Evolutionary conservation across 2,888 invertebrate genomes (phyloP).

Genomic region (Apamea sordens): DNA sequence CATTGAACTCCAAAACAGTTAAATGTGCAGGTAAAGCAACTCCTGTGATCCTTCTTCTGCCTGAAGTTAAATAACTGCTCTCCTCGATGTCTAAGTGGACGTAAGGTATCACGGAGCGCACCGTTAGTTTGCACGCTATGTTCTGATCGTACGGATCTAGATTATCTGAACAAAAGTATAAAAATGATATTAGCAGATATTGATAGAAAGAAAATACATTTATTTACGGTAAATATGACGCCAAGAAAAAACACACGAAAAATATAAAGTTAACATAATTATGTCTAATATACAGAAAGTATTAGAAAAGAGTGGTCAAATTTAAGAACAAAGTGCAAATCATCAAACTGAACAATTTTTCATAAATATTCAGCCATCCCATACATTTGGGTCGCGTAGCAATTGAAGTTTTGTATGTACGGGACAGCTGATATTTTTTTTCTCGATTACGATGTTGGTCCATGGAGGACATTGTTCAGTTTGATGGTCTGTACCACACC

Average conservation of each 20-base stretch:
- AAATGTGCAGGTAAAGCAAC: slow-evolving; percentile 85
- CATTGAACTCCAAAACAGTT: slow-evolving; percentile 92
- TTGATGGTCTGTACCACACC: background rate
- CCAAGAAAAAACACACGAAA: background rate
- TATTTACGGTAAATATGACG: background rate
- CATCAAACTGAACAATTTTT: background rate
- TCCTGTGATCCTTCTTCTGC: slow-evolving; percentile 81
- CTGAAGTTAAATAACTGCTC: slow-evolving; percentile 91
- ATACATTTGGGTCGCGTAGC: background rate
- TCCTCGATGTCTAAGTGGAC: slow-evolving; percentile 93
- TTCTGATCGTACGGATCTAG: slow-evolving; percentile 90
- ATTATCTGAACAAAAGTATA: slow-evolving; percentile 76
- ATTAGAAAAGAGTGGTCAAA: background rate
- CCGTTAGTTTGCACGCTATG: slow-evolving; percentile 88
- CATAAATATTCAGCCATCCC: background rate
- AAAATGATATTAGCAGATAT: background rate
- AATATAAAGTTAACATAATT: background rate
- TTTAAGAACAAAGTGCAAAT: background rate
- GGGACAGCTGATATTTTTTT: background rate
- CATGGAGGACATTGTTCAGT: background rate
- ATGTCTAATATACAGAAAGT: background rate
- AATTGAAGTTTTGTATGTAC: background rate
- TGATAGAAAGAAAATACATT: background rate
- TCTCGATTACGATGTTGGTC: background rate
- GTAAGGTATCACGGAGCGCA: slow-evolving; percentile 92